These are phyloP conservation scores for Gopherus evgoodei DNA, from an alignment of 2,113 vertebrate genomes.

Conservation along the genomic window DNA sequence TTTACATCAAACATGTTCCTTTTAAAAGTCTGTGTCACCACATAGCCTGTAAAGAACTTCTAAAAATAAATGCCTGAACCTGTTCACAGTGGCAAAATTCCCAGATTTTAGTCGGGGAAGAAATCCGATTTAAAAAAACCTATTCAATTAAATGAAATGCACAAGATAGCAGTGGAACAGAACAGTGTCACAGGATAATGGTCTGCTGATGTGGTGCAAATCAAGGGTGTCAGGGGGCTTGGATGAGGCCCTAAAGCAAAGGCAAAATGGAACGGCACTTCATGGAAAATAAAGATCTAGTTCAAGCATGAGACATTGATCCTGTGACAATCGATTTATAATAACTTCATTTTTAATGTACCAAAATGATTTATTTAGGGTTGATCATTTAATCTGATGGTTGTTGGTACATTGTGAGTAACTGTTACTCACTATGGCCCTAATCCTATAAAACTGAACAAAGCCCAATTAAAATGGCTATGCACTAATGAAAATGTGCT, in stretches of 20 bases:
- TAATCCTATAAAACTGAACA: neutral
- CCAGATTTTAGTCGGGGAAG: neutral
- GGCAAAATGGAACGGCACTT: neutral
- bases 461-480: neutral
- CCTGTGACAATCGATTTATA: neutral
- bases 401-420: neutral
- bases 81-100: neutral
- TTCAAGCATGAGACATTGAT: slow-evolving; percentile 2
- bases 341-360: neutral
- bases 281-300: slow-evolving; percentile 19
- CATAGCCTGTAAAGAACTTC: neutral
- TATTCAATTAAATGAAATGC: slow-evolving; percentile 7
- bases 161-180: neutral
- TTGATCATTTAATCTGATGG: neutral
- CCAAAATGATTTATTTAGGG: neutral
- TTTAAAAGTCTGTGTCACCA: neutral
- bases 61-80: neutral
- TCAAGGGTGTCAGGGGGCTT: neutral
- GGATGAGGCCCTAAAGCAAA: slow-evolving; percentile 17
- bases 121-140: neutral
- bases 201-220: neutral
- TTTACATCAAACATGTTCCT: slow-evolving; percentile 21
- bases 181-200: neutral
- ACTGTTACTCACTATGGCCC: neutral
- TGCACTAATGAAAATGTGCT: neutral